Evolutionary conservation across 2,113 vertebrate species (phyloP).

Genomic region (Syngnathoides biaculeatus): DNA sequence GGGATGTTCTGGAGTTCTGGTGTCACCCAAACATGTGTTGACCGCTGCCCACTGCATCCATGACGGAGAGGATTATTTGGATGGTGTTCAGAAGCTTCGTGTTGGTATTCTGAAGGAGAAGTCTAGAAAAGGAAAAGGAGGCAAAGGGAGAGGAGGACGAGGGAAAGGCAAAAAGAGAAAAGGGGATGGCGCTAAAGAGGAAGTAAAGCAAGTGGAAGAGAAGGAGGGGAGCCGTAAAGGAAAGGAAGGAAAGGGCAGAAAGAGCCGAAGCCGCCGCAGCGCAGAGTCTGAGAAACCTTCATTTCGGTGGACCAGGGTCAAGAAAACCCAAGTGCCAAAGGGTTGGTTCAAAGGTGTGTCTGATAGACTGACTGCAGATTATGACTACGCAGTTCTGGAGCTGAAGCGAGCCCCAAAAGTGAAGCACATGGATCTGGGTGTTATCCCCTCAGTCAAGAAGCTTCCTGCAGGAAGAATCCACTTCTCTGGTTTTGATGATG

Average conservation of each 20-base stretch:
- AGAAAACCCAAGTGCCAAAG: slow-evolving; percentile 87
- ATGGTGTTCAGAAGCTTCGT: slow-evolving; percentile 81
- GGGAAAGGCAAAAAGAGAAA: slow-evolving; percentile 63
- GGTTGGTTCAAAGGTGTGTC: slow-evolving; percentile 85
- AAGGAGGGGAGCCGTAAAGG: slow-evolving; percentile 56
- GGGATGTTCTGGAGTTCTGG: slow-evolving; percentile 86
- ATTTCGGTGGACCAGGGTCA: slow-evolving; percentile 93
- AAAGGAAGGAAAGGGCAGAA: slow-evolving; percentile 55
- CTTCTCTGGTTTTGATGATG: slow-evolving; percentile 94
- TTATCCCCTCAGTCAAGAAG: slow-evolving; percentile 83
- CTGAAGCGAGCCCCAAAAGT: slow-evolving; percentile 86
- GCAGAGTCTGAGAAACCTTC: slow-evolving; percentile 72
- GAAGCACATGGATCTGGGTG: slow-evolving; percentile 87
- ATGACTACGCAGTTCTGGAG: slow-evolving; percentile 90
- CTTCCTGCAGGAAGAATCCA: slow-evolving; percentile 89
- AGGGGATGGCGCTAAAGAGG: slow-evolving; percentile 59
- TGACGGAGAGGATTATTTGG: slow-evolving; percentile 84
- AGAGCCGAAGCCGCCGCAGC: slow-evolving; percentile 60
- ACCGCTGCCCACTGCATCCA: slow-evolving; percentile 95
- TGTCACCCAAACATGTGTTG: slow-evolving; percentile 89
- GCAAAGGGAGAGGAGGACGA: slow-evolving; percentile 59
- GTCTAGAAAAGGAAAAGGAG: slow-evolving; percentile 71
- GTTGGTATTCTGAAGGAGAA: slow-evolving; percentile 86
- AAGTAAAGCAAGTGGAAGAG: slow-evolving; percentile 43
- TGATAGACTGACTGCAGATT: slow-evolving; percentile 79